Percentiles rank a stretch among this genome's conserved stretches.
These are phyloP conservation scores for Orestias chungarensis DNA, from an alignment of 2,797 vertebrate species.

Conservation along the genomic window DNA sequence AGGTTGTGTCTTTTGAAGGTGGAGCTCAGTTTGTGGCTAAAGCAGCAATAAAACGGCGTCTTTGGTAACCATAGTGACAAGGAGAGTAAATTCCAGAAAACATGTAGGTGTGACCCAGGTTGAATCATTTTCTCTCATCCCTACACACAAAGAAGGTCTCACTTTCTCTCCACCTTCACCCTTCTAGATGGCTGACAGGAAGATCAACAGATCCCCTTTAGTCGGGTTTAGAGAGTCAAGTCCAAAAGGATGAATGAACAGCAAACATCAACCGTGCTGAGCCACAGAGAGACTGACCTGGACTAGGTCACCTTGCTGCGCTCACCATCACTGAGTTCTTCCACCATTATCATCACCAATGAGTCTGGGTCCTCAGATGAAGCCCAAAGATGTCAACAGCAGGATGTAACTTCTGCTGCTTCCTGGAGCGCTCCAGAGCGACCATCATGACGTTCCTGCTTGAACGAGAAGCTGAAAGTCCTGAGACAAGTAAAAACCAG, in stretches of 20 bases:
- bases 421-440: neutral
- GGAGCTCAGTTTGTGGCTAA: too few species aligned
- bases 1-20: too few species aligned
- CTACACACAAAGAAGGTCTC: neutral
- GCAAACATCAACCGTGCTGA: conserved; percentile 53
- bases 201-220: conserved; percentile 88
- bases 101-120: neutral
- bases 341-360: conserved; percentile 23
- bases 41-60: too few species aligned
- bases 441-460: neutral
- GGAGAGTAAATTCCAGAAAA: too few species aligned
- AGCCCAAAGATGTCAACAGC: neutral
- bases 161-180: conserved; percentile 60
- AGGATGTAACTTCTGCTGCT: neutral
- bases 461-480: neutral
- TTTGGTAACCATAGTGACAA: too few species aligned
- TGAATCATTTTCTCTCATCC: too few species aligned
- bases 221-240: conserved; percentile 90
- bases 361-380: neutral
- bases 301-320: neutral
- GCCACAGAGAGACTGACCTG: conserved; percentile 7
- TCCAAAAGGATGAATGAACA: conserved; percentile 93
- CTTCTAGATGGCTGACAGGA: conserved; percentile 84
- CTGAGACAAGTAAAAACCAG: neutral
- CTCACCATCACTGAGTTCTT: neutral